Base-by-base conservation (phyloP, 2,888 invertebrate species). In the Rotaria socialis region DNA sequence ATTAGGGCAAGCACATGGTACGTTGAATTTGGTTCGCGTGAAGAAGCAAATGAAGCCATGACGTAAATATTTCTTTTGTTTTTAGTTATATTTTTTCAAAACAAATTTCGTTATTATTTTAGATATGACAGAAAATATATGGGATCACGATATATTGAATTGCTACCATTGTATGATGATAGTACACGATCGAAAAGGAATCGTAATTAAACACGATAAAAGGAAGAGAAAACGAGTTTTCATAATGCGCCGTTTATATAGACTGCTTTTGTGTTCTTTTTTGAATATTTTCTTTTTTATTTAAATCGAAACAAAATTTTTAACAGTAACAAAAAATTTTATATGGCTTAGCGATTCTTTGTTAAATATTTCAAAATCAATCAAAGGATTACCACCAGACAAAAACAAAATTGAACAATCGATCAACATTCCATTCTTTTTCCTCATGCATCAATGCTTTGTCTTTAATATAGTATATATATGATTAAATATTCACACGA, bases 1-100 rank as follows among this genome's bases (percentile, higher is more conserved):
- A 47, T 47, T 24, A 80, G 24, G 35, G 47, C 80, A 47, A 24
- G 24, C 0, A 47, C 47, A n/a, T 43, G 43, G 80, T 80, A n/a
- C n/a, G 80, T 47, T 47, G 80, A 80, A 80, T 80, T 80, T 47
- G 80, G 80, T 47, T 80, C 80, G 1, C 43, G 80, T 47, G 80
- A 80, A 80, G 80, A 80, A 80, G 80, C 80, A 47, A 80, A 41
- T n/a, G 80, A 80, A 80, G 80, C 80, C 2, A 41, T 80, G 24
- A 80, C 80, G 80, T 80, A 35, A 14, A 8, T 67, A 27, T 55
- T 55, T 55, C 5, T 55, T 27, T 16, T 67, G 0, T 35, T 67
- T 16, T 19, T 19, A 22, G 5, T 22, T 55, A 22, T 22, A 2
- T 55, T 55, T 55, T 3, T 6, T 16, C 16, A 16, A 52, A 8